These are phyloP conservation scores for Bufotes viridis DNA, from an alignment of 2,797 vertebrate genomes.

Conservation along the genomic window DNA sequence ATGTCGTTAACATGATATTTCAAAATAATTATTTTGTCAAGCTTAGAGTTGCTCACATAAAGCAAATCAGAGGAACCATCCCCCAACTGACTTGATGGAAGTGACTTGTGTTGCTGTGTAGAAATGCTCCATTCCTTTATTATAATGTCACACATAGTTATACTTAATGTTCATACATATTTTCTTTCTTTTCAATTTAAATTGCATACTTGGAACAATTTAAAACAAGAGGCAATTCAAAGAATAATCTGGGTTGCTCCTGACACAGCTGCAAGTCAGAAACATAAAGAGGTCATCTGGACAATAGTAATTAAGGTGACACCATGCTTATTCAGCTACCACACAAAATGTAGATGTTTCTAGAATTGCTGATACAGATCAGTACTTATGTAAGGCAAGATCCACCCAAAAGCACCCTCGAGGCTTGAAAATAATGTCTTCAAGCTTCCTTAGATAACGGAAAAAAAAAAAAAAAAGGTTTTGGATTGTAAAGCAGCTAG, in stretches of 20 bases:
- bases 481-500: constrained; percentile 27
- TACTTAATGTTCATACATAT: constrained; percentile 38
- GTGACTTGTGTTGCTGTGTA: not conserved
- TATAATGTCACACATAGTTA: constrained; percentile 35
- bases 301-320: constrained; percentile 61
- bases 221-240: constrained; percentile 46
- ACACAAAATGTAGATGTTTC: constrained; percentile 44
- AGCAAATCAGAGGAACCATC: not conserved
- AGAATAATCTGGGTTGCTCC: constrained; percentile 47
- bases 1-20: not conserved
- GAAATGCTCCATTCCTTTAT: constrained; percentile 1
- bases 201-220: constrained; percentile 47
- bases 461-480: constrained; percentile 11
- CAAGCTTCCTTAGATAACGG: constrained; percentile 38
- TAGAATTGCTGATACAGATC: constrained; percentile 54
- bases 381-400: constrained; percentile 49
- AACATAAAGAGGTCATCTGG: constrained; percentile 60
- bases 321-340: constrained; percentile 59
- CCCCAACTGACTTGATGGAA: not conserved
- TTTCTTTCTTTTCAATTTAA: constrained; percentile 27
- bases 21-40: constrained; percentile 10
- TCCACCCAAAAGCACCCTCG: constrained; percentile 52
- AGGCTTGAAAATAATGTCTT: constrained; percentile 44
- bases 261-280: constrained; percentile 62
- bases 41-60: not conserved